phyloP scores from a whole-genome alignment of 1,140 invertebrate genomes.

The Helicorthomorpha holstii region DNA sequence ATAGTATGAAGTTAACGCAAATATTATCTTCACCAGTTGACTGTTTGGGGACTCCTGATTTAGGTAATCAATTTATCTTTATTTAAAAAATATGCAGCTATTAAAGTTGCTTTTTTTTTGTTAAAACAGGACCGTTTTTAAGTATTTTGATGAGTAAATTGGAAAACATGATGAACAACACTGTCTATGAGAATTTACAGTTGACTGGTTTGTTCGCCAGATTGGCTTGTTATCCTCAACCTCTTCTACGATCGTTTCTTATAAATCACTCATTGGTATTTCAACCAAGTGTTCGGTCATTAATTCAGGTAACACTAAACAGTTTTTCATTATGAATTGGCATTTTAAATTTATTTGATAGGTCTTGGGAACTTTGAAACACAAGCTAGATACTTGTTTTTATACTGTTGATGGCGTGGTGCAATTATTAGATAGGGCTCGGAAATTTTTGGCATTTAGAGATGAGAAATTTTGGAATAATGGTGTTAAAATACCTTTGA shows the following conservation, averaged over 20 bases:
- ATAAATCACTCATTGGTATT: slow-evolving; percentile 70
- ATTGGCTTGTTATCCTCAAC: slow-evolving; percentile 71
- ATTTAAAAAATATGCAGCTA: neutral
- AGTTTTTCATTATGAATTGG: slow-evolving; percentile 13
- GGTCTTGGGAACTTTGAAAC: slow-evolving; percentile 66
- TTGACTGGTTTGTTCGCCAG: slow-evolving; percentile 72
- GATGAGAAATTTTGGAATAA: slow-evolving; percentile 45
- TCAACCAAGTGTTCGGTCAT: slow-evolving; percentile 72
- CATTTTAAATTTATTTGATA: slow-evolving; percentile 19
- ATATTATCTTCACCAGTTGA: too few species aligned
- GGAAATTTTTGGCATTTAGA: slow-evolving; percentile 51
- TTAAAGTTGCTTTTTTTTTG: neutral
- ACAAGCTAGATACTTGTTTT: slow-evolving; percentile 63
- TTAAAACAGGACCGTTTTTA: slow-evolving; percentile 55
- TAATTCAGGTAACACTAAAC: slow-evolving; percentile 52
- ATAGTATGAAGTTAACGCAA: too few species aligned
- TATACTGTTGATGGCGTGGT: slow-evolving; percentile 47
- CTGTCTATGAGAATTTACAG: slow-evolving; percentile 70
- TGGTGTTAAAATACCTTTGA: too few species aligned
- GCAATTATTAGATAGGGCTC: slow-evolving; percentile 37
- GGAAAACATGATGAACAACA: slow-evolving; percentile 66
- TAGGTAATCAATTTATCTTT: neutral
- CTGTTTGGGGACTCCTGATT: neutral
- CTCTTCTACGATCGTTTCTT: slow-evolving; percentile 67
- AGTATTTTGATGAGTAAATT: slow-evolving; percentile 61